Conservation (phyloP, 2,888 invertebrate species). For the Tipula helvola region DNA sequence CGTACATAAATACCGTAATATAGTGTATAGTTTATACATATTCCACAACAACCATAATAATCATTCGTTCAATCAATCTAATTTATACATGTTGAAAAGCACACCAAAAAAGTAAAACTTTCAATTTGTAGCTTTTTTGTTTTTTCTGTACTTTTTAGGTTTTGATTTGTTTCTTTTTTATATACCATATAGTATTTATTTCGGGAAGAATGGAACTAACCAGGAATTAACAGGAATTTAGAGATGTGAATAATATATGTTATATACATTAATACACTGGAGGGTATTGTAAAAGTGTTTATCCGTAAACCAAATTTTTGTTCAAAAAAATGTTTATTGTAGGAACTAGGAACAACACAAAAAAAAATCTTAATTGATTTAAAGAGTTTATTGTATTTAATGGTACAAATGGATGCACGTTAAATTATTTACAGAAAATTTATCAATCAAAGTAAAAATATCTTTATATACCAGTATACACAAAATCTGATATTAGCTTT, state of each 20-base stretch:
- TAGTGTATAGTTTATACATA: background rate
- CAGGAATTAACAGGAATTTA: background rate
- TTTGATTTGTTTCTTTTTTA: background rate
- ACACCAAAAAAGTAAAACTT: background rate
- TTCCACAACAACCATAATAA: background rate
- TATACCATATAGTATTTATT: background rate
- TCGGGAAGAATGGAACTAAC: background rate
- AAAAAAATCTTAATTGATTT: no score
- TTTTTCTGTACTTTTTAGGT: background rate
- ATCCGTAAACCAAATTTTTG: background rate
- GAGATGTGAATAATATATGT: background rate
- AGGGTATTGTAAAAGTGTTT: background rate
- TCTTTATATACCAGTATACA: no score
- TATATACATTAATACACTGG: background rate
- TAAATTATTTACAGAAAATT: no score
- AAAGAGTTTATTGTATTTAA: no score
- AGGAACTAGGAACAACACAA: no score
- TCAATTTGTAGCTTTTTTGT: background rate
- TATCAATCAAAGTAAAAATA: no score
- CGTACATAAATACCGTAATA: background rate
- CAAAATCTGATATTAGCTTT: background rate
- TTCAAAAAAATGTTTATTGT: no score
- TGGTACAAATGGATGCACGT: no score
- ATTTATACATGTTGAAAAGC: background rate
- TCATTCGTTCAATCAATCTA: background rate